phyloP scores from a whole-genome alignment of 2,888 invertebrate species.

The Melieria omissa region DNA sequence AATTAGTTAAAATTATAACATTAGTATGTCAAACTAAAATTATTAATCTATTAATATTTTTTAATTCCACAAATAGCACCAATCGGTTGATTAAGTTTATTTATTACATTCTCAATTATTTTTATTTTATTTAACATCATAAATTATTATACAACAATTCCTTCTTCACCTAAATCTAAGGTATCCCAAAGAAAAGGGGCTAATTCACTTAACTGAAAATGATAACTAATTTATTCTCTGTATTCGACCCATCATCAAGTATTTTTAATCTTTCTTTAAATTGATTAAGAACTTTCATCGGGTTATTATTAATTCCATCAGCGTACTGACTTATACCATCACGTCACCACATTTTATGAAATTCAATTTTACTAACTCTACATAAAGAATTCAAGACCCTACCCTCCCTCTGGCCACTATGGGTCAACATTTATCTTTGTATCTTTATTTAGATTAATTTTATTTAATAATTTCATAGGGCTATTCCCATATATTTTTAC shows the following conservation, averaged over 20 bases:
- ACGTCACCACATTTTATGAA: slow-evolving; percentile 69
- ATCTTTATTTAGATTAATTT: slow-evolving; percentile 56
- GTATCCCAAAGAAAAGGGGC: slow-evolving; percentile 48
- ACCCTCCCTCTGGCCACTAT: slow-evolving; percentile 31
- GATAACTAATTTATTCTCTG: slow-evolving; percentile 76
- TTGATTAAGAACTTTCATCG: slow-evolving; percentile 71
- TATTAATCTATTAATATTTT: slow-evolving; percentile 71
- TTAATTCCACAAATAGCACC: slow-evolving; percentile 78
- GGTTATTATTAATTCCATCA: slow-evolving; percentile 66
- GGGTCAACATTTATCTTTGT: slow-evolving; percentile 36
- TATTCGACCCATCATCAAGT: slow-evolving; percentile 74
- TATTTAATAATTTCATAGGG: slow-evolving; percentile 77
- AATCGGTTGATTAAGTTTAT: slow-evolving; percentile 69
- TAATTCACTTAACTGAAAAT: slow-evolving; percentile 70
- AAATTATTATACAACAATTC: slow-evolving; percentile 69
- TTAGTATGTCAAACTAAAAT: slow-evolving; percentile 78
- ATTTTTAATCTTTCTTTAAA: slow-evolving; percentile 70
- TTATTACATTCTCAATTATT: slow-evolving; percentile 63
- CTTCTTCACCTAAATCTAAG: slow-evolving; percentile 55
- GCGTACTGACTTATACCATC: slow-evolving; percentile 71
- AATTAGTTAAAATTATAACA: slow-evolving; percentile 70
- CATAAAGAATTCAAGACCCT: slow-evolving; percentile 61
- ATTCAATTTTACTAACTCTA: slow-evolving; percentile 46
- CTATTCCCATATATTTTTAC: slow-evolving; percentile 67
- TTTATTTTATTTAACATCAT: slow-evolving; percentile 69